Base-by-base conservation (phyloP, 2,888 invertebrate genomes). In the Cabera pusaria region DNA sequence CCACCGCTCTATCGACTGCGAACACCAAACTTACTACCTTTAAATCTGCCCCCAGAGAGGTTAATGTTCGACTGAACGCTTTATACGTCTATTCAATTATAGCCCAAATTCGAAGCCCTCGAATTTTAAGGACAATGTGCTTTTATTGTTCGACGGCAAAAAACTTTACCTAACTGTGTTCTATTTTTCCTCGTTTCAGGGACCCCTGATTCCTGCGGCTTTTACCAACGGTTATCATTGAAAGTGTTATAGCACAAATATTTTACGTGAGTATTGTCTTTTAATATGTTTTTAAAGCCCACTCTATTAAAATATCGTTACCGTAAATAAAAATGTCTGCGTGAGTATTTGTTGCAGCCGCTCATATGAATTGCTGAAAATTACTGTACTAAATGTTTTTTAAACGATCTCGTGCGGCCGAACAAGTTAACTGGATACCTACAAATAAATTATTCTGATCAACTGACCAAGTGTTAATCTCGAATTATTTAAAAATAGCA, bases 151-250 rank as follows among this genome's bases (percentile, higher is more conserved):
- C 31, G 17, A 34, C 25, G 10, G 24, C 12, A 24, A 35, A 28
- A 23, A 26, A 25, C 27, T 31, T 44, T 28, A 24, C 18, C 32
- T 52, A 45, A 67, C 55, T 20, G 18, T 18, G 28, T 34, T 34
- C 26, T 32, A 29, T 44, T 64, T 59, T 64, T 65, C 53, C 80
- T 39, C 83, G 80, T 94, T 94, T 57, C 94, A 97, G 97, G 97
- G 97, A 83, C 96, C 97, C 84, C 92, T 98, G 92, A 97, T 98
- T 93, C 97, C 97, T 91, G 97, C 97, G 91, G 97, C 97, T 91
- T 98, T 97, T 92, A 97, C 97, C 93, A 98, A 98, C 93, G 98
- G 98, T 91, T 97, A 97, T 93, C 97, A 97, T 94, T 96, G 95
- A 95, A 91, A 91, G 91, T 82, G 85, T 86, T 79, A 72, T 81